Percentiles rank a stretch among this genome's conserved stretches.
Conservation (phyloP, 2,888 invertebrate species). For the Drosophila mettleri region DNA sequence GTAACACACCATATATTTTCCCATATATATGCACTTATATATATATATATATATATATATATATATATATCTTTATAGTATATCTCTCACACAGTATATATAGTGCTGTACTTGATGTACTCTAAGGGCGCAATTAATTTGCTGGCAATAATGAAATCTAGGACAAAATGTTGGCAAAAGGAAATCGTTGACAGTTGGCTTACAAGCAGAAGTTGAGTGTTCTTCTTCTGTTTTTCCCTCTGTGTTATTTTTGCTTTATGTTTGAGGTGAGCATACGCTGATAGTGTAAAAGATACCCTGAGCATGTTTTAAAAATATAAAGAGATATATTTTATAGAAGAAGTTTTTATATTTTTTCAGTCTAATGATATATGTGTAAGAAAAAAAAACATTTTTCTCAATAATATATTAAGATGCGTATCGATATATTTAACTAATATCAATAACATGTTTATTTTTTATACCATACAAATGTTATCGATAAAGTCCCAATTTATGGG, state of each 20-base stretch:
- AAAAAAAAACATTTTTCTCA: too few relatives aligned
- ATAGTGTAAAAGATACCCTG: not conserved
- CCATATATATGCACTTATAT: slow-evolving; percentile 1
- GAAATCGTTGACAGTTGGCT: slow-evolving; percentile 70
- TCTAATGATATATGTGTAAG: too few relatives aligned
- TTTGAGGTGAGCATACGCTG: slow-evolving; percentile 14
- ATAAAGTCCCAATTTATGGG: not conserved
- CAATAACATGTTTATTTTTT: too few relatives aligned
- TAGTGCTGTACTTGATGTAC: slow-evolving; percentile 19
- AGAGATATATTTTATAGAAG: too few relatives aligned
- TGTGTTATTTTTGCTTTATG: slow-evolving; percentile 31
- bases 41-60: slow-evolving; percentile 7
- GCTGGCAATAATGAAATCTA: slow-evolving; percentile 79
- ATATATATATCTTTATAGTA: slow-evolving; percentile 5
- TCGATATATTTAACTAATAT: too few relatives aligned
- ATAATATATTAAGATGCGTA: too few relatives aligned
- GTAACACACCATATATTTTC: slow-evolving; percentile 9
- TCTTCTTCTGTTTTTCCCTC: slow-evolving; percentile 1
- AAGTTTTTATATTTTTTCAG: too few relatives aligned
- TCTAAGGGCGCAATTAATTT: slow-evolving; percentile 70
- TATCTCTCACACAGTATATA: slow-evolving; percentile 1
- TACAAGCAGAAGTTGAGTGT: slow-evolving; percentile 25
- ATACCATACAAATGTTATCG: not conserved
- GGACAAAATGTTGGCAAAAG: slow-evolving; percentile 76
- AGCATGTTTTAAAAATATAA: too few relatives aligned